Percentiles rank a stretch among this genome's conserved stretches.
phyloP scores from a whole-genome alignment of 2,113 vertebrate species.

The Centropus bengalensis region DNA sequence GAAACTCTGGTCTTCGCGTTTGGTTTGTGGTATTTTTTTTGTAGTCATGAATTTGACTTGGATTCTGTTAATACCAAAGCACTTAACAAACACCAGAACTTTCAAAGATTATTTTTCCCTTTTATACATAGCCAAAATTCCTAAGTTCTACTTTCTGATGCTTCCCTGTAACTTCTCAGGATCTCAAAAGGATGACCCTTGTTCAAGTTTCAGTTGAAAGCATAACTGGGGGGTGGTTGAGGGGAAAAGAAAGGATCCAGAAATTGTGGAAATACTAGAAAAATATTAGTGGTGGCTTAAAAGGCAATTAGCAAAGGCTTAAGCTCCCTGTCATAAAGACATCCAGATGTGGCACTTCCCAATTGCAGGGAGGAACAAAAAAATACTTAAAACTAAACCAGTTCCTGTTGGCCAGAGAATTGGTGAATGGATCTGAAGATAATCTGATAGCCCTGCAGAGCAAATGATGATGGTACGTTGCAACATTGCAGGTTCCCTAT shows the following conservation, averaged over 20 bases:
- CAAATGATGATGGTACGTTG: not conserved
- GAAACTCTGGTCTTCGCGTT: not conserved
- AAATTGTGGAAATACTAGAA: not conserved
- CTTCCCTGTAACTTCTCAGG: not conserved
- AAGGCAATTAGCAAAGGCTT: not conserved
- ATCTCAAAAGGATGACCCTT: not conserved
- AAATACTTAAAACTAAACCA: not conserved
- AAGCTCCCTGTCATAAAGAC: not conserved
- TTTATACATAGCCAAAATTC: not conserved
- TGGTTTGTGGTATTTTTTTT: not conserved
- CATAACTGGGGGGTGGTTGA: accelerated
- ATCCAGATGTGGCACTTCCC: not conserved
- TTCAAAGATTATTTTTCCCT: not conserved
- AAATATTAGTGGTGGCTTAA: not conserved
- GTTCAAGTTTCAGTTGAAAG: not conserved
- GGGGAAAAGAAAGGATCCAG: not conserved
- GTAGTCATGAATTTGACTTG: not conserved
- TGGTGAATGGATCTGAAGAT: not conserved
- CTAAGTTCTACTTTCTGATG: not conserved
- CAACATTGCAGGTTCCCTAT: not conserved
- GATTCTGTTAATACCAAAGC: not conserved
- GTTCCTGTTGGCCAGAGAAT: not conserved
- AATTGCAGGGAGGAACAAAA: not conserved
- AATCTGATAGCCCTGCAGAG: not conserved
- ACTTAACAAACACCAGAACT: not conserved